phyloP scores from a whole-genome alignment of 2,113 vertebrate species.

The Dissostichus mawsoni region DNA sequence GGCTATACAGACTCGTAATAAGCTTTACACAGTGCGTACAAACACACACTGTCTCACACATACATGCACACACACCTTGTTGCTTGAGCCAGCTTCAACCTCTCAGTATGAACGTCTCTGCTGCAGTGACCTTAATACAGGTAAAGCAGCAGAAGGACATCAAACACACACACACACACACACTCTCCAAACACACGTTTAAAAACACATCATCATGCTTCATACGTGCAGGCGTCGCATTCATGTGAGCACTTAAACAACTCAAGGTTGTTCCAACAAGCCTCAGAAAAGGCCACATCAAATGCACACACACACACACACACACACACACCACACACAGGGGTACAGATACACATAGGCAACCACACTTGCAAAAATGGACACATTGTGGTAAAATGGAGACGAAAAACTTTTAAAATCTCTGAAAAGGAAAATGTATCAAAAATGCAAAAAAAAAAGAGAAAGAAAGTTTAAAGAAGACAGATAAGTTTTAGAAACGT shows the following conservation, averaged over 20 bases:
- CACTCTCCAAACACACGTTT: constrained; percentile 34
- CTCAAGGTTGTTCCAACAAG: constrained; percentile 53
- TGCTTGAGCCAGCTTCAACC: too few species aligned
- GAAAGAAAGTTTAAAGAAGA: constrained; percentile 66
- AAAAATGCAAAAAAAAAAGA: constrained; percentile 74
- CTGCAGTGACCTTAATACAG: too few species aligned
- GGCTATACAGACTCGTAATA: constrained; percentile 57
- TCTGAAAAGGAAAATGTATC: constrained; percentile 63
- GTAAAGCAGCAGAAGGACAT: too few species aligned
- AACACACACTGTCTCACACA: constrained; percentile 27
- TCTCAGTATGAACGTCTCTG: too few species aligned
- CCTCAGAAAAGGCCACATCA: constrained; percentile 73
- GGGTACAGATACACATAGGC: constrained; percentile 60
- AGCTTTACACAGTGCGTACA: constrained; percentile 64
- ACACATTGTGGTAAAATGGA: constrained; percentile 70
- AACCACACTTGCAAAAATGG: constrained; percentile 68
- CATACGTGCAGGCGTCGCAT: constrained; percentile 55
- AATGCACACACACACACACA: constrained; percentile 19
- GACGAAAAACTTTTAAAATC: constrained; percentile 56
- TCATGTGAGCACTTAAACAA: constrained; percentile 62
- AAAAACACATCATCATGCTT: constrained; percentile 45
- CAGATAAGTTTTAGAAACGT: constrained; percentile 84
- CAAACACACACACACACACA: constrained; percentile 42
- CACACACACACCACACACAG: constrained; percentile 42
- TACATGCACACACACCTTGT: too few species aligned